These are phyloP conservation scores for Falco naumanni DNA, from an alignment of 2,797 vertebrate species.

Conservation along the genomic window DNA sequence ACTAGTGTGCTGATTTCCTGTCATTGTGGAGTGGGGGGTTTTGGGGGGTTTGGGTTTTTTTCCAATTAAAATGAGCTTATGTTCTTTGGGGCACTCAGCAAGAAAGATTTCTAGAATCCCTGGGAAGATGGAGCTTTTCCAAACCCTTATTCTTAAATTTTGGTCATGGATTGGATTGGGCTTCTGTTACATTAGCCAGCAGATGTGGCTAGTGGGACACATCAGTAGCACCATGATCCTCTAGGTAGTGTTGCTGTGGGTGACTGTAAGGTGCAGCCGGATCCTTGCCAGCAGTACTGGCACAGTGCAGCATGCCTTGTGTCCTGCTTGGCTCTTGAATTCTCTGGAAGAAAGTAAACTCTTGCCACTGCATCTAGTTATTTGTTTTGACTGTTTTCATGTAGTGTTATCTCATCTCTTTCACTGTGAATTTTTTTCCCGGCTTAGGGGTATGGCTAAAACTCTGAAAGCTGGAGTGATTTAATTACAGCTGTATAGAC, in stretches of 20 bases:
- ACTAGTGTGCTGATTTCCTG: background rate
- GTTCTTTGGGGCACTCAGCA: background rate
- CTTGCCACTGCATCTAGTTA: background rate
- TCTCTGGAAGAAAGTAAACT: background rate
- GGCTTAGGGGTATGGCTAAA: background rate
- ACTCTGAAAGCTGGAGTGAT: constrained; percentile 11
- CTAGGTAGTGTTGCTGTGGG: background rate
- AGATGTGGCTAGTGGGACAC: background rate
- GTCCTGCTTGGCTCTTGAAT: background rate
- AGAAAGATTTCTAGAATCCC: background rate
- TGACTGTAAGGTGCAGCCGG: background rate
- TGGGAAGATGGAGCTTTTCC: background rate
- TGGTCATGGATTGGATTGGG: rapidly evolving
- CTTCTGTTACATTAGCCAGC: background rate
- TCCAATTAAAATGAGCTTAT: background rate
- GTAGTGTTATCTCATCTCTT: background rate
- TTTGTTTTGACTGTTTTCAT: background rate
- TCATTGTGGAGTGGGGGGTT: background rate
- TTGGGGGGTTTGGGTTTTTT: background rate
- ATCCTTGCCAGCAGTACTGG: rapidly evolving
- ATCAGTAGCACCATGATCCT: background rate
- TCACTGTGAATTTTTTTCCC: background rate
- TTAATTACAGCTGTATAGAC: constrained; percentile 45
- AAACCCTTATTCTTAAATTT: background rate
- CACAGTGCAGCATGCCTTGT: rapidly evolving